These are phyloP conservation scores for Hyperoplus lanceolatus DNA, from an alignment of 2,797 vertebrate species.

Conservation along the genomic window DNA sequence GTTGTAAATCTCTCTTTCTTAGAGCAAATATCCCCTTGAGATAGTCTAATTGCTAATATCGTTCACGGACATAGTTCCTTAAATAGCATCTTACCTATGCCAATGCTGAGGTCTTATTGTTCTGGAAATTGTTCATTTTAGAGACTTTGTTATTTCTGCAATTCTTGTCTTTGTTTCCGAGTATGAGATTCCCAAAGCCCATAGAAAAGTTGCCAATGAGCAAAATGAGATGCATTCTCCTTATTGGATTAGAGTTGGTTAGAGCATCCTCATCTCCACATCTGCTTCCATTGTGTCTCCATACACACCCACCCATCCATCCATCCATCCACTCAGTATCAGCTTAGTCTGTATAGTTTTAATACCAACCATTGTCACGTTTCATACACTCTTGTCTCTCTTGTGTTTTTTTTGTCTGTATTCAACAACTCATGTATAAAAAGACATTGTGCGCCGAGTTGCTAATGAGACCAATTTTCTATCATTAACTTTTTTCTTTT, in stretches of 20 bases:
- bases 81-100: background rate
- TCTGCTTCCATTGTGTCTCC: background rate
- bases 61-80: no score
- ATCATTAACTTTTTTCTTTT: background rate
- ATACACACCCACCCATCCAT: background rate
- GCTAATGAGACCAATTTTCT: background rate
- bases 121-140: background rate
- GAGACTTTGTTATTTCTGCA: background rate
- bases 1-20: background rate
- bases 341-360: background rate
- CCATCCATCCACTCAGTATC: no score
- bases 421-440: background rate
- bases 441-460: background rate
- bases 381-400: no score
- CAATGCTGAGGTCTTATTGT: background rate
- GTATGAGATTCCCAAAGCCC: slow-evolving; percentile 5
- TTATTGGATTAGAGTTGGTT: slow-evolving; percentile 8
- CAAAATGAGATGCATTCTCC: slow-evolving; percentile 10
- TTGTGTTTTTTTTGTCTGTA: no score
- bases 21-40: background rate
- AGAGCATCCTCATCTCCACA: slow-evolving; percentile 1
- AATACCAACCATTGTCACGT: background rate
- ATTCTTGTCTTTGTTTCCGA: slow-evolving; percentile 1
- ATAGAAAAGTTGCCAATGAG: slow-evolving; percentile 1
- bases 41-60: background rate